These are phyloP conservation scores for Camptogramma bilineatum DNA, from an alignment of 2,888 invertebrate genomes.

Conservation along the genomic window DNA sequence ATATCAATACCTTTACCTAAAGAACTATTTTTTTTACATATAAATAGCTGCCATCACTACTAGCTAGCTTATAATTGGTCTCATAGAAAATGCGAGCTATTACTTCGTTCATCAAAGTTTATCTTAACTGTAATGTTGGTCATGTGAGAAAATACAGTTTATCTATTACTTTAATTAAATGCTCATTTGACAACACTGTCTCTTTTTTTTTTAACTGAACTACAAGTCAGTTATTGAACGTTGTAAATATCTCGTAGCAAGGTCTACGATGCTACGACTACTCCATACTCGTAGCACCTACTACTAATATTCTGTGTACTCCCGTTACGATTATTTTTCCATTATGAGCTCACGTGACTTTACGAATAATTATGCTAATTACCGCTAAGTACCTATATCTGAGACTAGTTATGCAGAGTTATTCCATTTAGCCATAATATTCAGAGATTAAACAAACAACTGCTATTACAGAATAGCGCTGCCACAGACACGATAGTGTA, in stretches of 20 bases:
- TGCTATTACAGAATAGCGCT: conserved; percentile 32
- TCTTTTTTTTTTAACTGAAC: no score
- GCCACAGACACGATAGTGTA: conserved; percentile 12
- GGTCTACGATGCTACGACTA: conserved; percentile 15
- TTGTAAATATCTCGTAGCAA: not conserved
- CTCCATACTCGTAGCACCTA: conserved; percentile 3
- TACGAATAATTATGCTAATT: conserved; percentile 2
- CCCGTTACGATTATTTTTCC: not conserved
- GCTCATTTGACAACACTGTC: no score
- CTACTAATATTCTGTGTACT: not conserved
- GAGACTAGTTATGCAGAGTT: conserved; percentile 25
- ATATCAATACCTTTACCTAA: no score
- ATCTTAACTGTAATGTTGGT: no score
- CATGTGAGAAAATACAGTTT: no score
- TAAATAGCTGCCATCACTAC: no score
- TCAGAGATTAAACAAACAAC: conserved; percentile 40
- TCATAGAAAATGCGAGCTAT: no score
- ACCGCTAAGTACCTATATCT: conserved; percentile 7
- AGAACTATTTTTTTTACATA: no score
- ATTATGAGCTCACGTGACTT: not conserved
- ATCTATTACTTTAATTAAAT: no score
- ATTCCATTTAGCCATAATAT: conserved; percentile 27
- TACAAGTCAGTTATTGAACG: not conserved
- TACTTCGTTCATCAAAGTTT: no score
- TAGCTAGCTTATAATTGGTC: no score